A percentile compares a stretch with the other conserved stretches of the same genome.
These are phyloP conservation scores for Anguilla anguilla DNA, from an alignment of 2,797 vertebrate species.

Conservation along the genomic window DNA sequence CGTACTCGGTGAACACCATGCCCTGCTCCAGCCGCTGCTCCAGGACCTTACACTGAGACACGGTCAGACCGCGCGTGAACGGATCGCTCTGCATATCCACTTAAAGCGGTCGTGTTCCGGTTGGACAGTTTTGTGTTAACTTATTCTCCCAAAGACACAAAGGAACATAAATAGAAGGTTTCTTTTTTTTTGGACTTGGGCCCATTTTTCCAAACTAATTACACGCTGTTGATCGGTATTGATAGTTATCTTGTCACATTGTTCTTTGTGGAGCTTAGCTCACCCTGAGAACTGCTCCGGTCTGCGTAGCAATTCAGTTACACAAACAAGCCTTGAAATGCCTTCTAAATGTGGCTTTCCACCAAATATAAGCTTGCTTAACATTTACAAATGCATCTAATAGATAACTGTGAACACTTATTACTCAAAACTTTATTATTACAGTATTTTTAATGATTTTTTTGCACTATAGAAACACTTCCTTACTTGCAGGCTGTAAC, in stretches of 20 bases:
- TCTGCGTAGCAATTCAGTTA: no score
- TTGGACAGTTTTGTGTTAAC: not conserved
- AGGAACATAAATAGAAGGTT: no score
- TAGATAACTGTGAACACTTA: not conserved
- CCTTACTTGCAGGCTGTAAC: not conserved
- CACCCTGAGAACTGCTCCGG: no score
- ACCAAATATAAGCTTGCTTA: not conserved
- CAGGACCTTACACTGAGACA: constrained; percentile 81
- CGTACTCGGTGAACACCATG: constrained; percentile 91
- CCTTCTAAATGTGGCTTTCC: not conserved
- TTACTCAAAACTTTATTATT: no score
- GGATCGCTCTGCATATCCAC: not conserved
- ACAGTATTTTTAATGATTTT: no score
- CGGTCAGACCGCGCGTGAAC: not conserved
- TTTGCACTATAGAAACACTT: no score
- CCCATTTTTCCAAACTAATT: not conserved
- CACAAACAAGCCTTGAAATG: no score
- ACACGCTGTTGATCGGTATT: no score
- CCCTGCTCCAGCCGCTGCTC: constrained; percentile 89
- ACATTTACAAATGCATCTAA: not conserved
- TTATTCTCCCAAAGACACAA: not conserved
- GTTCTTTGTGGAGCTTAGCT: no score
- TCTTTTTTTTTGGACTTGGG: no score
- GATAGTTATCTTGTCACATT: no score
- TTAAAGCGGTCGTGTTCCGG: not conserved